Evolutionary conservation across 2,113 vertebrate genomes (phyloP).

Genomic region (Stercorarius parasiticus): DNA sequence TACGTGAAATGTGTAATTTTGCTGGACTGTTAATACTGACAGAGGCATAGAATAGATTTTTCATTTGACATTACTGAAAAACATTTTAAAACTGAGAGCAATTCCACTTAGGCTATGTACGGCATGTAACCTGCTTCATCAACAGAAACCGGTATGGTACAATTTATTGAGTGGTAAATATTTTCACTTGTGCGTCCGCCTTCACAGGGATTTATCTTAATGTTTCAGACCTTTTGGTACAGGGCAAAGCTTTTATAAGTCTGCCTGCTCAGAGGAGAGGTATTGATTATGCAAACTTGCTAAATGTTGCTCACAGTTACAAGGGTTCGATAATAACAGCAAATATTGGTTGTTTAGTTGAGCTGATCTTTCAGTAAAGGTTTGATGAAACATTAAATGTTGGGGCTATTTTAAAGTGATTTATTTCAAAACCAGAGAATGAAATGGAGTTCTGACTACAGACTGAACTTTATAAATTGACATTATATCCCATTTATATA

Average conservation of each 20-base stretch:
- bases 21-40: neutral
- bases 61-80: neutral
- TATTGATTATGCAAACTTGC: constrained; percentile 47
- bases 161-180: constrained; percentile 50
- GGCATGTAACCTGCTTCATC: neutral
- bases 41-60: neutral
- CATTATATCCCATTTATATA: neutral
- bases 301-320: constrained; percentile 39
- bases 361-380: neutral
- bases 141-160: neutral
- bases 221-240: constrained; percentile 9
- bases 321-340: neutral
- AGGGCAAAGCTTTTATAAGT: constrained; percentile 7
- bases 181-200: neutral
- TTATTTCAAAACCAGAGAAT: neutral
- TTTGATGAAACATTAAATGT: constrained; percentile 1
- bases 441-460: neutral
- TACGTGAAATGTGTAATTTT: neutral
- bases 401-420: neutral
- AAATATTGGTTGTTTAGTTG: constrained; percentile 21
- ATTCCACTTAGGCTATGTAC: neutral
- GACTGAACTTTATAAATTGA: neutral
- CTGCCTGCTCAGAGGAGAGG: neutral
- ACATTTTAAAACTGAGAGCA: neutral
- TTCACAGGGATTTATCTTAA: neutral